phyloP scores from a whole-genome alignment of 2,797 vertebrate genomes.

The Oceanodroma leucorhoa region DNA sequence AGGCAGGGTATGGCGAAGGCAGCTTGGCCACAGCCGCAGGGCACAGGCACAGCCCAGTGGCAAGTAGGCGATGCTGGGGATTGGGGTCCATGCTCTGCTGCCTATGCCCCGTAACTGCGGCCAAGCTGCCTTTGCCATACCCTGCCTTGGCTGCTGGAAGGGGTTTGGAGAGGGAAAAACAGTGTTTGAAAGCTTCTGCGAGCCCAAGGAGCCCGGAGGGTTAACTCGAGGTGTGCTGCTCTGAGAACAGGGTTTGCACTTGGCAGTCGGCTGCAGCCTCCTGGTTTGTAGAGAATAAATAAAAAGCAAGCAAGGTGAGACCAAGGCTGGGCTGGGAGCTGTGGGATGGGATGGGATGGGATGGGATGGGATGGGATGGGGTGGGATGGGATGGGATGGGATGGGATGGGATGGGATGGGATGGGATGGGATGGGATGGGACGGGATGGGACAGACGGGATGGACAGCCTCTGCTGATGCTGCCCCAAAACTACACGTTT shows the following conservation, averaged over 20 bases:
- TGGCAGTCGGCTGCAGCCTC: neutral
- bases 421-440: neutral
- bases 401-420: neutral
- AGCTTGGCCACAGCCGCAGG: neutral
- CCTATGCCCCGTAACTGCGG: neutral
- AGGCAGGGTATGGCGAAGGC: neutral
- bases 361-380: neutral
- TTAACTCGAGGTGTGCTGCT: neutral
- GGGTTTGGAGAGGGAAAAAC: neutral
- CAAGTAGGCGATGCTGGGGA: neutral
- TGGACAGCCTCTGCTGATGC: neutral
- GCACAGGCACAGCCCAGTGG: neutral
- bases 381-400: neutral
- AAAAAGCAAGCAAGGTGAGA: neutral
- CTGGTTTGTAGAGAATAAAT: neutral
- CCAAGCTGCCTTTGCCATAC: neutral
- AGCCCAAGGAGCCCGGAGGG: neutral
- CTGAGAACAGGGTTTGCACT: neutral
- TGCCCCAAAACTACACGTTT: neutral
- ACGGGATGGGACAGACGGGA: neutral
- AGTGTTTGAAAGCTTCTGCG: neutral
- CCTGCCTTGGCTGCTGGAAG: neutral
- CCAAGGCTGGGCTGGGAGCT: neutral
- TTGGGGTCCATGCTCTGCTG: neutral
- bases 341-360: neutral